Percentiles rank a stretch among this genome's conserved stretches.
These are phyloP conservation scores for Pachypeltis micranthus DNA, from an alignment of 1,140 invertebrate genomes.

Conservation along the genomic window DNA sequence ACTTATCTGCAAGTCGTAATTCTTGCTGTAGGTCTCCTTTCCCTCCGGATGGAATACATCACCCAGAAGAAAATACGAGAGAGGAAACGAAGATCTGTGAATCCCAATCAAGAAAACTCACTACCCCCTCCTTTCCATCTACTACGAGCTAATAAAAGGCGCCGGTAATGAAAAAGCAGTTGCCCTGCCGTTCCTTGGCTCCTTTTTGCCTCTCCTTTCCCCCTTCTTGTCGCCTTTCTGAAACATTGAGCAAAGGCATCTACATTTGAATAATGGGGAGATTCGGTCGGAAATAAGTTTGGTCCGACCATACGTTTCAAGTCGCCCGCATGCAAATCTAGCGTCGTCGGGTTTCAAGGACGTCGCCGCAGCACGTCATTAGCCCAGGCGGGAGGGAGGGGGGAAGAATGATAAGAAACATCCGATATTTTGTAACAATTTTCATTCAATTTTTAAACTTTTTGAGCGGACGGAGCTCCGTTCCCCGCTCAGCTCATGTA, in stretches of 20 bases:
- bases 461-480: no score
- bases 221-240: no score
- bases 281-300: not conserved
- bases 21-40: not conserved
- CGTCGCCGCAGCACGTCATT: no score
- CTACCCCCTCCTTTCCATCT: not conserved
- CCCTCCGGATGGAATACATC: constrained; percentile 9
- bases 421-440: no score
- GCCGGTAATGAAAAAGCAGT: constrained; percentile 1
- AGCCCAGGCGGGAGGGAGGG: no score
- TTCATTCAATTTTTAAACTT: no score
- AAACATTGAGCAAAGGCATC: constrained; percentile 4
- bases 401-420: no score
- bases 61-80: not conserved
- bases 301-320: not conserved
- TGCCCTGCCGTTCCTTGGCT: no score
- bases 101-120: constrained; percentile 4
- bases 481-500: no score
- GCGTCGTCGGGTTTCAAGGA: no score
- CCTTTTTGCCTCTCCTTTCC: no score
- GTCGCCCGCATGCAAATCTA: no score
- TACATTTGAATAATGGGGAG: constrained; percentile 3
- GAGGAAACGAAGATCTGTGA: constrained; percentile 5
- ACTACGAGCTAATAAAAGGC: not conserved
- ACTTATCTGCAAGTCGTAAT: constrained; percentile 8